Evolutionary conservation across 2,888 invertebrate genomes (phyloP).

Genomic region (Allolobophora icterica): DNA sequence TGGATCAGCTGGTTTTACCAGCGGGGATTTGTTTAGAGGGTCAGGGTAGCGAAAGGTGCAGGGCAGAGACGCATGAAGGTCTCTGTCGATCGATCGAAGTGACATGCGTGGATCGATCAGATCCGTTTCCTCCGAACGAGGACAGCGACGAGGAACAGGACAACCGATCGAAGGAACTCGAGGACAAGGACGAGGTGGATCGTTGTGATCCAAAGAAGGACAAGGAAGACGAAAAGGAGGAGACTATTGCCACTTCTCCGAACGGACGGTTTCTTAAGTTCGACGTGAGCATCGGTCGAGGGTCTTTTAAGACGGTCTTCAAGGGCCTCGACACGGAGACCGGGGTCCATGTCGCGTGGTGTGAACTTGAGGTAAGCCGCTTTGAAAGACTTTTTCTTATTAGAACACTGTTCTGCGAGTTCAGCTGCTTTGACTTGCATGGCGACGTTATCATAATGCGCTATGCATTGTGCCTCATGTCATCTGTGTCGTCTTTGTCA

Average conservation of each 20-base stretch:
- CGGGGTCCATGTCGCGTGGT: conserved; percentile 98
- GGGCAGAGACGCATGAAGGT: background rate
- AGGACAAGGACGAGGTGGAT: conserved; percentile 18
- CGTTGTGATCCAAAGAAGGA: conserved; percentile 31
- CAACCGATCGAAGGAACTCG: background rate
- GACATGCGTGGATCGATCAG: background rate
- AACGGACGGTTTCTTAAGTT: conserved; percentile 92
- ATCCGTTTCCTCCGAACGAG: conserved; percentile 22
- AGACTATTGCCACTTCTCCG: conserved; percentile 88
- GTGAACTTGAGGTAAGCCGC: conserved; percentile 83
- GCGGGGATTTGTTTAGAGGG: background rate
- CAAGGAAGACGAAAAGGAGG: conserved; percentile 76
- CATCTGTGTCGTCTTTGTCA: too few species aligned
- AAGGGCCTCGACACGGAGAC: conserved; percentile 96
- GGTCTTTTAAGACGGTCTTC: conserved; percentile 98
- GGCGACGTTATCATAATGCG: too few species aligned
- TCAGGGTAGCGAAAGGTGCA: background rate
- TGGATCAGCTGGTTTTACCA: background rate
- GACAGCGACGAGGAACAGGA: conserved; percentile 38
- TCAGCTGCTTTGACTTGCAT: too few species aligned
- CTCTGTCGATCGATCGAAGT: conserved; percentile 17
- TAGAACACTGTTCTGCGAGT: background rate
- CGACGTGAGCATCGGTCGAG: conserved; percentile 96
- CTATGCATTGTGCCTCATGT: too few species aligned
- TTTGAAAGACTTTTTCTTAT: background rate